Conservation (phyloP, 2,888 invertebrate genomes). For the Acleris laterana region DNA sequence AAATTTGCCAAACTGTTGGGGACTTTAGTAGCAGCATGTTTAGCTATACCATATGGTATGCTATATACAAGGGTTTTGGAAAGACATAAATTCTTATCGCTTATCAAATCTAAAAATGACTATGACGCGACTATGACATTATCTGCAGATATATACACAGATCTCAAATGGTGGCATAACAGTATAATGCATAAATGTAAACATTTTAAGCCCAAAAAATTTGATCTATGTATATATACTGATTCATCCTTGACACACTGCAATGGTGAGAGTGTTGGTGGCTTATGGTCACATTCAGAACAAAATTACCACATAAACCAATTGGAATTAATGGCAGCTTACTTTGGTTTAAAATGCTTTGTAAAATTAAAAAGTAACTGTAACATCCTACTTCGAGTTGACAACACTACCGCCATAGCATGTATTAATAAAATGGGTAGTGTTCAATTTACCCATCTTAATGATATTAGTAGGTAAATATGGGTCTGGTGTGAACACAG, state of each 20-base stretch:
- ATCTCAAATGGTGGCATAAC: not conserved
- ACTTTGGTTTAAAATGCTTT: conserved; percentile 2
- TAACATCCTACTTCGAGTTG: not conserved
- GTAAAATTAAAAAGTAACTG: not conserved
- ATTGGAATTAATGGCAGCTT: conserved; percentile 2
- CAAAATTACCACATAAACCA: not conserved
- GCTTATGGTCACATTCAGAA: not conserved
- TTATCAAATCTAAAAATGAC: conserved; percentile 5
- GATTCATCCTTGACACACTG: not conserved
- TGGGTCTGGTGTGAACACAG: conserved; percentile 3
- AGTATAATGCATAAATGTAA: not conserved
- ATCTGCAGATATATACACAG: not conserved
- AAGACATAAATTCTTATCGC: conserved; percentile 10
- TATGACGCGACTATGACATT: conserved; percentile 12
- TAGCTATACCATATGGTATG: conserved; percentile 13
- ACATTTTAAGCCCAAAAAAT: not conserved
- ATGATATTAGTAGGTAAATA: not conserved
- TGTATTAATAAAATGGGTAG: conserved; percentile 3
- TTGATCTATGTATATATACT: not conserved
- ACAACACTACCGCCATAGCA: conserved; percentile 3
- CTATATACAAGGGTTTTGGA: conserved; percentile 20
- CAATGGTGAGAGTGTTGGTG: not conserved
- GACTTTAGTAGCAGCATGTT: conserved; percentile 4
- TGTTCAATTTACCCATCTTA: not conserved
- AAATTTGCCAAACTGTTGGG: conserved; percentile 15